Evolutionary conservation across 2,113 vertebrate species (phyloP).

Genomic region (Okapia johnstoni): DNA sequence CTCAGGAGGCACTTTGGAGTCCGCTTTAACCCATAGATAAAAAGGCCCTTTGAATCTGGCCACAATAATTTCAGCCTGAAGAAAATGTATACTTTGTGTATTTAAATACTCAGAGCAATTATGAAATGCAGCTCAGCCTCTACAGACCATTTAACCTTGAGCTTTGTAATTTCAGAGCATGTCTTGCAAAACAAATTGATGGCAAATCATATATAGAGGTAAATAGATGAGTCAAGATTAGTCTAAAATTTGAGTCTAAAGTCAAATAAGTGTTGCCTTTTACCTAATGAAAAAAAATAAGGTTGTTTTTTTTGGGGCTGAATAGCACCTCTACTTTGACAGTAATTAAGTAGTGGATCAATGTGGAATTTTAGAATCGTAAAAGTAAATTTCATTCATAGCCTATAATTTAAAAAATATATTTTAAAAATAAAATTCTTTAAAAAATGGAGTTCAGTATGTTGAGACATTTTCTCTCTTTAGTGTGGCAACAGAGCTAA

Average conservation of each 20-base stretch:
- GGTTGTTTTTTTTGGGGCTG: background rate
- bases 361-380: background rate
- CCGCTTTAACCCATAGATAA: background rate
- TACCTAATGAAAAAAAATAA: background rate
- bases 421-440: background rate
- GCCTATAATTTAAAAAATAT: background rate
- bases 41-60: background rate
- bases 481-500: background rate
- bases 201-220: background rate
- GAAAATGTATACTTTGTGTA: background rate
- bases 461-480: background rate
- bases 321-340: background rate
- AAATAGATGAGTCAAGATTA: background rate
- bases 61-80: background rate
- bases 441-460: background rate
- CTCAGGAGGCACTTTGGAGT: background rate
- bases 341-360: background rate
- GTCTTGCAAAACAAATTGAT: background rate
- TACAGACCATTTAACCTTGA: constrained; percentile 30
- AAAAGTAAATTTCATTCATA: background rate
- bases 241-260: background rate
- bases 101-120: constrained; percentile 42
- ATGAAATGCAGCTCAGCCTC: background rate
- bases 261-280: background rate
- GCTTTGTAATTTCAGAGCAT: background rate